These are phyloP conservation scores for Threskiornis aethiopicus DNA, from an alignment of 2,797 vertebrate genomes.

Conservation along the genomic window DNA sequence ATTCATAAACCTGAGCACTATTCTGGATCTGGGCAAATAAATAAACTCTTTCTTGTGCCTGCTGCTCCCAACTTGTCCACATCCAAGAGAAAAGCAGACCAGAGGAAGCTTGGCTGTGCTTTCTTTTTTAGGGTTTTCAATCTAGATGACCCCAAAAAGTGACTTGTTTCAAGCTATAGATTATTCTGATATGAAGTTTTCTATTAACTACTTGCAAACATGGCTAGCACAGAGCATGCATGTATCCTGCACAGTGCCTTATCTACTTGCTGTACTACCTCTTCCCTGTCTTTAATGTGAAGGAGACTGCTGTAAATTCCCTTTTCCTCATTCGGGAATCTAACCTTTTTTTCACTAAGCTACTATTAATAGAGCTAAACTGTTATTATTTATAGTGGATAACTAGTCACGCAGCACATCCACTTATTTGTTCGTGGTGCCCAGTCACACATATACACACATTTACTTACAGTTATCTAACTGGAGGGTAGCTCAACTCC, in stretches of 20 bases:
- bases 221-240: not conserved
- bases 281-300: not conserved
- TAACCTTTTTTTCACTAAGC: not conserved
- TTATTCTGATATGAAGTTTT: not conserved
- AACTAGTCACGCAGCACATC: not conserved
- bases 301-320: not conserved
- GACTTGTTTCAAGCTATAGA: not conserved
- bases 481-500: not conserved
- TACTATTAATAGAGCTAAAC: not conserved
- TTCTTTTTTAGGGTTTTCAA: not conserved
- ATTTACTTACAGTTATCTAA: not conserved
- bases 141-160: not conserved
- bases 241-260: rapidly evolving
- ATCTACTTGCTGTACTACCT: not conserved
- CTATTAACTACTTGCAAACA: not conserved
- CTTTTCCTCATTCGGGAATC: not conserved
- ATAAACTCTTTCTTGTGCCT: not conserved
- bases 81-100: not conserved
- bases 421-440: rapidly evolving
- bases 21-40: not conserved
- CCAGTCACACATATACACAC: not conserved
- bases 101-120: rapidly evolving
- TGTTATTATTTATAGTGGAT: not conserved
- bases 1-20: not conserved
- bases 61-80: not conserved